Evolutionary conservation across 2,888 invertebrate genomes (phyloP), one percentile per base, ranked within the genome.

Genomic region (Nebria brevicollis): DNA sequence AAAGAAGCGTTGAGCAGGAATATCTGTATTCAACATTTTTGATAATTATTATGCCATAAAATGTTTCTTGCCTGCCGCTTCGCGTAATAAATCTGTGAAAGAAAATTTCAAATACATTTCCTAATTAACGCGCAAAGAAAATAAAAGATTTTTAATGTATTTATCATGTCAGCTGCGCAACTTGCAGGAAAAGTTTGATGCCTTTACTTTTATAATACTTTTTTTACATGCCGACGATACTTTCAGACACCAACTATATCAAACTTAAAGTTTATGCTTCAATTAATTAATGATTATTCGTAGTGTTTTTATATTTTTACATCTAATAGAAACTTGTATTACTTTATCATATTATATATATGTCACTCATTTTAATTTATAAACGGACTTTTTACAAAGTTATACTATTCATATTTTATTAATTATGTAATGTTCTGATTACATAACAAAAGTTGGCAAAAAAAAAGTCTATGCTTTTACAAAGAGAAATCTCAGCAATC

Each of bases 41-140:
- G 13, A 54, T 54, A 54, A 54, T 54, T 54, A 54, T 54, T 2
- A 54, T 8, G 54, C 8, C 5, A 54, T 54, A 54, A 54, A 54
- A 54, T 54, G 54, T 8, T 54, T 11, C 11, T 13, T 54, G 54
- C 8, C 11, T 54, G 54, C 11, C 13, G 54, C 11, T 54, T 8
- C 54, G 54, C 54, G 54, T 54, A 54, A 54, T 54, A 54, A 54
- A 54, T 54, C 54, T 54, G 54, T 54, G 54, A 8, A 34, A 54
- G 54, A 54, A 54, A 54, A 54, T 54, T 54, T 54, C 11, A 54
- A 54, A 54, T 7, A 54, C 54, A 54, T 54, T 54, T 54, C 54
- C 54, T 54, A 54, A 54, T 54, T 54, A 54, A 54, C 54, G 54
- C 54, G 54, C 54, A 54, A 54, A 54, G 54, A 54, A 54, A 54